A percentile compares a stretch with the other conserved stretches of the same genome.
phyloP scores from a whole-genome alignment of 2,888 invertebrate species.

The Acheta domesticus region DNA sequence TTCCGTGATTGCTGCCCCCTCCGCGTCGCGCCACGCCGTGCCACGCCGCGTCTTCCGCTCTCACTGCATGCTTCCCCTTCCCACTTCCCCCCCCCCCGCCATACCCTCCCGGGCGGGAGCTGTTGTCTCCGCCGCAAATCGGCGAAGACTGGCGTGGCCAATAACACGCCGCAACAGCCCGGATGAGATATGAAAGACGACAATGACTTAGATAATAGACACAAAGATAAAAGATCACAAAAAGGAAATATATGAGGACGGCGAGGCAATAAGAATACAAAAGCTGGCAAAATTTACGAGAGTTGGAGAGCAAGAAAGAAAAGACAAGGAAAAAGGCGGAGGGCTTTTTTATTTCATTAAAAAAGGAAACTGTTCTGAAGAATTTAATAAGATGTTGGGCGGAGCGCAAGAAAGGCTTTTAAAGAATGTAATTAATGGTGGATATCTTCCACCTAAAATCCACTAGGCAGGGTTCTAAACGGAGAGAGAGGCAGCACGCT shows the following conservation, averaged over 20 bases:
- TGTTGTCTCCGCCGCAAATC: background rate
- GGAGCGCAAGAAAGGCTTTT: slow-evolving; percentile 32
- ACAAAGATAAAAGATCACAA: slow-evolving; percentile 19
- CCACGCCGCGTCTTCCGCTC: too few relatives aligned
- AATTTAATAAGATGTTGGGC: slow-evolving; percentile 32
- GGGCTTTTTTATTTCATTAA: slow-evolving; percentile 26
- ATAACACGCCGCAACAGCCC: slow-evolving; percentile 4
- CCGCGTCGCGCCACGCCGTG: too few relatives aligned
- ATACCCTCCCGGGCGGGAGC: background rate
- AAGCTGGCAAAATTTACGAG: slow-evolving; percentile 25
- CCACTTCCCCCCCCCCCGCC: too few relatives aligned
- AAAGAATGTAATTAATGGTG: slow-evolving; percentile 35
- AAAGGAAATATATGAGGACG: slow-evolving; percentile 19
- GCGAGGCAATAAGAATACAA: slow-evolving; percentile 22
- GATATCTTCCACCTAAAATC: slow-evolving; percentile 33
- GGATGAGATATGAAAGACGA: slow-evolving; percentile 12
- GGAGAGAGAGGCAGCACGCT: background rate
- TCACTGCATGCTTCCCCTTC: too few relatives aligned
- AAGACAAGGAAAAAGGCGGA: slow-evolving; percentile 21
- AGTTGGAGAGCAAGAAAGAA: slow-evolving; percentile 24
- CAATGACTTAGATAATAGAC: slow-evolving; percentile 22
- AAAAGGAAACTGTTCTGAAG: slow-evolving; percentile 29
- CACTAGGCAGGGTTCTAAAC: slow-evolving; percentile 19
- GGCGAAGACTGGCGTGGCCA: background rate
- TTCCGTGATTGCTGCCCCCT: too few relatives aligned